phyloP scores from a whole-genome alignment of 2,113 vertebrate genomes.

The Ailurus styani region DNA sequence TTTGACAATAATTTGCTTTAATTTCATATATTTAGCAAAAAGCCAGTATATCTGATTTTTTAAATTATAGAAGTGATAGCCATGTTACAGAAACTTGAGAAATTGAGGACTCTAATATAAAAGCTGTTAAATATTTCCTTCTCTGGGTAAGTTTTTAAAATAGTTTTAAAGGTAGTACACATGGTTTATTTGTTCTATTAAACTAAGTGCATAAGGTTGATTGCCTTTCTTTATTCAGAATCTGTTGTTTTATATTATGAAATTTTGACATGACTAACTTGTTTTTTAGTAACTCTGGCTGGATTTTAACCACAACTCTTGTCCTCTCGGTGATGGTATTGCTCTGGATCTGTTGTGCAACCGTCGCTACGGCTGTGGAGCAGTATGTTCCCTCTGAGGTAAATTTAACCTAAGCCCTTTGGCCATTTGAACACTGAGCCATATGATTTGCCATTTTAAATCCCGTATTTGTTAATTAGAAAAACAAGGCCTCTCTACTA shows the following conservation, averaged over 20 bases:
- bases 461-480: neutral
- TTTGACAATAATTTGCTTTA: neutral
- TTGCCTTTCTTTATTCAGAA: neutral
- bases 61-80: neutral
- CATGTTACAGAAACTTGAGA: constrained; percentile 11
- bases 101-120: neutral
- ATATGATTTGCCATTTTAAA: neutral
- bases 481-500: neutral
- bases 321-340: constrained; percentile 94
- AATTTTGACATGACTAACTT: neutral
- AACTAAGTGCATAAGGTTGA: neutral
- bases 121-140: neutral
- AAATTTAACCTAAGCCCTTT: constrained; percentile 24
- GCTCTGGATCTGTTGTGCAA: constrained; percentile 98
- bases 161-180: constrained; percentile 1
- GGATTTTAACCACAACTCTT: constrained; percentile 94
- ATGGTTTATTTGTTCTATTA: neutral
- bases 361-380: constrained; percentile 96
- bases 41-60: neutral
- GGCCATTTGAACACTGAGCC: neutral
- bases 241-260: neutral
- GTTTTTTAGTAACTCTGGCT: constrained; percentile 91
- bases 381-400: constrained; percentile 96
- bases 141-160: neutral
- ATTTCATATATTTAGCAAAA: constrained; percentile 18